Base-by-base conservation (phyloP, 2,797 vertebrate species). In the Phataginus tricuspis region DNA sequence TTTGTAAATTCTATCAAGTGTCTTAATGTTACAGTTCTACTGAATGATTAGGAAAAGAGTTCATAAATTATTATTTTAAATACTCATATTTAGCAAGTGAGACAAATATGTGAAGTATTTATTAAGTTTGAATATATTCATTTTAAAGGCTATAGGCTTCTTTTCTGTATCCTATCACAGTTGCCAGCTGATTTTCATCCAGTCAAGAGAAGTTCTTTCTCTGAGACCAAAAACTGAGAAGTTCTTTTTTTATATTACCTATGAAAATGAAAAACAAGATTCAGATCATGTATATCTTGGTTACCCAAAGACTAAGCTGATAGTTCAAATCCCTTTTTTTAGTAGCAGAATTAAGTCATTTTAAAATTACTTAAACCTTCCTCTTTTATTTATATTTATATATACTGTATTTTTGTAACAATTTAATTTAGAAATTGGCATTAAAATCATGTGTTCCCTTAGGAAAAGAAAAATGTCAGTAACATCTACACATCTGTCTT, bases 191-290 rank as follows among this genome's bases (percentile, higher is more conserved):
- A 5, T 74, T 90, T 92, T 95, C 55, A 95, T 88, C 27, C 11
- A 74, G 14, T 93, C 63, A 72, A 64, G 42, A 69, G 16, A n/a
- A 74, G 3, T 80, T 78, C 23, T 71, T 77, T 53, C n/a, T 69
- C 3, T 75, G 18, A 90, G 55, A 87, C 25, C 69, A 55, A 45
- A 7, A 45, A 45, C 42, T 45, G 42, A 45, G 42, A 45, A 45
- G 66, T 42, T 90, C 37, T 78, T 7, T 95, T 45, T 90, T 89
- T 72, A 66, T 77, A 53, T 96, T 79, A 16, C 94, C 39, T 84
- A 6, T 86, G 37, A 89, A 97, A 87, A 78, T 63, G 37, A 95
- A 79, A 88, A 87, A 45, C 84, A 84, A 79, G 31, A 71, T 71
- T 91, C 23, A 49, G 29, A 34, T 91, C 55, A 80, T 63, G 11